Percentiles rank a stretch among this genome's conserved stretches.
Evolutionary conservation across 2,797 vertebrate species (phyloP).

Genomic region (Melanotaenia boesemani): DNA sequence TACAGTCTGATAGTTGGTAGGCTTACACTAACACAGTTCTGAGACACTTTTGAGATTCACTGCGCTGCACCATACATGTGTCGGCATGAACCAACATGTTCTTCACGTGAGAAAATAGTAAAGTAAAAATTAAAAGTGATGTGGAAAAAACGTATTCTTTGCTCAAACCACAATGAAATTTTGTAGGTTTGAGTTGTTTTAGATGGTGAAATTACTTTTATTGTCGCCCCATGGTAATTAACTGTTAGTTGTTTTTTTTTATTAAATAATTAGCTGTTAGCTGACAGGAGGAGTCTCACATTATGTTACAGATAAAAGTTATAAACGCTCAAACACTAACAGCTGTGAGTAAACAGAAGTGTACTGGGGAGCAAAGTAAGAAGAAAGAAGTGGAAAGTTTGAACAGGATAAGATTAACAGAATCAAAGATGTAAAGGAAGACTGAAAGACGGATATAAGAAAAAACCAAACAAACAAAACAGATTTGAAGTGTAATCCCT

Average conservation of each 20-base stretch:
- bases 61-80: no score
- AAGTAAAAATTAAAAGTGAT: no score
- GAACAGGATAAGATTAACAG: constrained; percentile 21
- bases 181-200: no score
- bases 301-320: neutral
- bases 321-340: constrained; percentile 1
- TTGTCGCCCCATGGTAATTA: neutral
- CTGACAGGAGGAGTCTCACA: neutral
- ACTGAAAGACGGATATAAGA: constrained; percentile 20
- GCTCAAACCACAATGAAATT: neutral
- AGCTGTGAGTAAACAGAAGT: neutral
- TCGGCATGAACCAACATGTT: no score
- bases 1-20: no score
- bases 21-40: no score
- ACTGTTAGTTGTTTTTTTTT: no score
- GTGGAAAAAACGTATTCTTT: neutral
- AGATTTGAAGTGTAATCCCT: constrained; percentile 58
- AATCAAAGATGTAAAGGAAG: constrained; percentile 13
- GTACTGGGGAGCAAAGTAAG: constrained; percentile 15
- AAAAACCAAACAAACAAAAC: constrained; percentile 34
- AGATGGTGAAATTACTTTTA: no score
- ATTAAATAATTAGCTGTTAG: no score
- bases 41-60: no score
- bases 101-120: no score
- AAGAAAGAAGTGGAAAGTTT: neutral